These are phyloP conservation scores for Callithrix jacchus DNA, from an alignment of 2,113 vertebrate species.

Conservation along the genomic window DNA sequence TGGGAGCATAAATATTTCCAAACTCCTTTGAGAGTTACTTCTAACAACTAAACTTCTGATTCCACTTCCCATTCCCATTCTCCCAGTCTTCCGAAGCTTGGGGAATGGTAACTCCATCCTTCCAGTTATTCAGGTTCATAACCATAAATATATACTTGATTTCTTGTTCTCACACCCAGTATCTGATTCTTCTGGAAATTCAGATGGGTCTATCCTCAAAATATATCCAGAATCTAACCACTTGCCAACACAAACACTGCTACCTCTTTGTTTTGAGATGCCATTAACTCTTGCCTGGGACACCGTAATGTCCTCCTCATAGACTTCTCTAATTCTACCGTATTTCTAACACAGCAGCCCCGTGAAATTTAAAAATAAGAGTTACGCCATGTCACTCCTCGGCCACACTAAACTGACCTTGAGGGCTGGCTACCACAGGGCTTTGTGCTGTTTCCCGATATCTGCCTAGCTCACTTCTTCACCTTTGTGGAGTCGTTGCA, in stretches of 20 bases:
- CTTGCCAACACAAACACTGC: neutral
- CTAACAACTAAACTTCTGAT: neutral
- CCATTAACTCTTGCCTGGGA: neutral
- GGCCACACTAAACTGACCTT: fast-evolving
- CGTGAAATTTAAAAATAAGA: neutral
- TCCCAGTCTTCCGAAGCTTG: neutral
- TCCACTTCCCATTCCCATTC: neutral
- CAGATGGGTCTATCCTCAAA: neutral
- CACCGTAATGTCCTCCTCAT: neutral
- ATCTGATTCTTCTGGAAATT: neutral
- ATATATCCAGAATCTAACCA: neutral
- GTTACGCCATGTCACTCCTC: neutral
- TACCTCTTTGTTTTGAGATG: neutral
- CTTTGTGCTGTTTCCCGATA: neutral
- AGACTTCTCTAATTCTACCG: neutral
- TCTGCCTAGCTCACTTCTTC: fast-evolving
- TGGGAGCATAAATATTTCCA: neutral
- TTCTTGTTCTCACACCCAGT: neutral
- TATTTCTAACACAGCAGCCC: neutral
- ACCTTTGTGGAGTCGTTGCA: neutral
- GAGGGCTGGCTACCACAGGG: neutral
- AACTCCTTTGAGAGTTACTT: neutral
- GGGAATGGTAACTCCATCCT: neutral
- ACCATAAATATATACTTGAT: neutral
- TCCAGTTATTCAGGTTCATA: neutral